Evolutionary conservation across 2,888 invertebrate genomes (phyloP).

Genomic region (Lathronympha strigana): DNA sequence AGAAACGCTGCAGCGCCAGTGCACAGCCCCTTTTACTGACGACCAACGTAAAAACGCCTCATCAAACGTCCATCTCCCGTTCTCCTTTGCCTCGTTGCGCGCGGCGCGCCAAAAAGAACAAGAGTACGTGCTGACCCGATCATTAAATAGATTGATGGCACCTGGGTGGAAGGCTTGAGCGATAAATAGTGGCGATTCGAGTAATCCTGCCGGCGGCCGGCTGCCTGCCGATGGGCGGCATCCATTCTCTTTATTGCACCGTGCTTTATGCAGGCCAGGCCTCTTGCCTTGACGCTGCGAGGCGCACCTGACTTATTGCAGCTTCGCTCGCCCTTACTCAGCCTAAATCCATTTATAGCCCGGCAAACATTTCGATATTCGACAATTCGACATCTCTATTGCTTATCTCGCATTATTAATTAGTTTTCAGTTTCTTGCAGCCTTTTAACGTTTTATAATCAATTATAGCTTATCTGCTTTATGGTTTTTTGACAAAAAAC

Average conservation of each 20-base stretch:
- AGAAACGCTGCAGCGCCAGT: constrained; percentile 10
- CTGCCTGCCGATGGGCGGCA: constrained; percentile 80
- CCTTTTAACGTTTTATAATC: constrained; percentile 62
- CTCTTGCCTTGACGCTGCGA: constrained; percentile 74
- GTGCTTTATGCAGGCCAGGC: constrained; percentile 78
- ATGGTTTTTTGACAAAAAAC: constrained; percentile 78
- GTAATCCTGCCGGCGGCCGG: constrained; percentile 80
- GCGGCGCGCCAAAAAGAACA: constrained; percentile 73
- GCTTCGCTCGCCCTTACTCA: constrained; percentile 47
- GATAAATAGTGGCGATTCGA: constrained; percentile 84
- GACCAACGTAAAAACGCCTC: constrained; percentile 81
- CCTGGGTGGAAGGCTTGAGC: constrained; percentile 82
- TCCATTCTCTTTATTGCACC: constrained; percentile 83
- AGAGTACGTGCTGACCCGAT: constrained; percentile 83
- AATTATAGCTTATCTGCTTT: constrained; percentile 80
- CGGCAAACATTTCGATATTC: constrained; percentile 14
- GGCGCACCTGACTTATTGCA: constrained; percentile 74
- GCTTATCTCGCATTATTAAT: constrained; percentile 39
- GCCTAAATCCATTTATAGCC: constrained; percentile 38
- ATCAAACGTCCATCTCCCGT: constrained; percentile 82
- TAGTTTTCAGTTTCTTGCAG: constrained; percentile 33
- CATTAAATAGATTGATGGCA: constrained; percentile 85
- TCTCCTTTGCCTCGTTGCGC: constrained; percentile 66
- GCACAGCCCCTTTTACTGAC: constrained; percentile 70
- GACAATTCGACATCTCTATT: constrained; percentile 22